These are phyloP conservation scores for Poeciliopsis presidionis DNA, from an alignment of 2,797 vertebrate species.

Conservation along the genomic window DNA sequence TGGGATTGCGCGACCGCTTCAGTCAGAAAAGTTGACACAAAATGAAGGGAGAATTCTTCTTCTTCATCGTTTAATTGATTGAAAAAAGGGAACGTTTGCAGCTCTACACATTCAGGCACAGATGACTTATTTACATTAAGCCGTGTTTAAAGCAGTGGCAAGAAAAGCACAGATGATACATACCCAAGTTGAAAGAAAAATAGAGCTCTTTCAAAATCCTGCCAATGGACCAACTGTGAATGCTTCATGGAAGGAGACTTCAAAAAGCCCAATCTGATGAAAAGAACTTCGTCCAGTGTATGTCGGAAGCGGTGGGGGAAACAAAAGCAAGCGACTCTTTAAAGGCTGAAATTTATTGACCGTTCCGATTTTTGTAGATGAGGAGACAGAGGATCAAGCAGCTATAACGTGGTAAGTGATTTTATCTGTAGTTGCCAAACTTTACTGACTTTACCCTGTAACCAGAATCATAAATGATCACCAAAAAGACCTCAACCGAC, in stretches of 20 bases:
- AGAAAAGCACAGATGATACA: constrained; percentile 45
- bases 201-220: constrained; percentile 6
- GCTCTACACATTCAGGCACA: constrained; percentile 54
- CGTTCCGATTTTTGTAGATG: constrained; percentile 44
- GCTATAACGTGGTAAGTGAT: constrained; percentile 20
- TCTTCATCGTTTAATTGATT: constrained; percentile 69
- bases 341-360: constrained; percentile 16
- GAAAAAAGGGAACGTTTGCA: constrained; percentile 40
- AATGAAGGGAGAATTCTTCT: constrained; percentile 53
- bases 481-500: constrained; percentile 9
- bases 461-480: constrained; percentile 15
- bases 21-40: constrained; percentile 49
- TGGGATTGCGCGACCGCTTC: constrained; percentile 8
- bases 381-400: constrained; percentile 43
- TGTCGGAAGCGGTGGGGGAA: constrained; percentile 16
- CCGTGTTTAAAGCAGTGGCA: constrained; percentile 37
- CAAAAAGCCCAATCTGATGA: constrained; percentile 26
- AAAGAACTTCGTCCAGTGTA: constrained; percentile 51
- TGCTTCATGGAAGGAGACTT: constrained; percentile 20
- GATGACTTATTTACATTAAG: constrained; percentile 60
- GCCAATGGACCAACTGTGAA: constrained; percentile 4
- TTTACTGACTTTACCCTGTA: constrained; percentile 12
- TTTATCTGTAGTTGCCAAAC: constrained; percentile 14
- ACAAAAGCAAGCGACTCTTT: constrained; percentile 5
- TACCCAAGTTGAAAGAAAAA: constrained; percentile 37